Percentiles rank a stretch among this genome's conserved stretches.
Evolutionary conservation across 2,113 vertebrate genomes (phyloP).

Genomic region (Anolis sagrei): DNA sequence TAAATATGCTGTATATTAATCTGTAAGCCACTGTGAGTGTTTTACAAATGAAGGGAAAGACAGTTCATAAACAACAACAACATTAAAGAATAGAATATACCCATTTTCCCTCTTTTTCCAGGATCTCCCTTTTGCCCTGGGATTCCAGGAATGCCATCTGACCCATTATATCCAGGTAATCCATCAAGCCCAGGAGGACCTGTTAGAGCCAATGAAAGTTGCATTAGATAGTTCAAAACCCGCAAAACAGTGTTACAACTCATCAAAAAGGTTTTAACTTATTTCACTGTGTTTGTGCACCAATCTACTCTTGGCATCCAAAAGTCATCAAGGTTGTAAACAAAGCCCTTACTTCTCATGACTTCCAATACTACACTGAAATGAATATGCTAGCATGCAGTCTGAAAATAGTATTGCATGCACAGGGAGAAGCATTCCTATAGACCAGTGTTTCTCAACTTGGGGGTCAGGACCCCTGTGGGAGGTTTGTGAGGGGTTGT

Average conservation of each 20-base stretch:
- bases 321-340: no score
- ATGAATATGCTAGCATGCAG: no score
- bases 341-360: no score
- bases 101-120: constrained; percentile 82
- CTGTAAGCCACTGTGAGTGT: no score
- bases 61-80: background rate
- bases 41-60: no score
- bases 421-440: no score
- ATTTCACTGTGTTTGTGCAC: background rate
- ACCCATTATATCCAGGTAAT: constrained; percentile 87
- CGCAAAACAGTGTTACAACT: background rate
- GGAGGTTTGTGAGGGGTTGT: no score
- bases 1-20: no score
- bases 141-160: constrained; percentile 85
- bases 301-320: background rate
- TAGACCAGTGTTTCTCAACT: no score
- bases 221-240: background rate
- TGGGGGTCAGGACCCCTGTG: no score
- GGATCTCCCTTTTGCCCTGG: constrained; percentile 89
- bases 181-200: constrained; percentile 85
- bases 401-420: no score
- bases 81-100: constrained; percentile 52
- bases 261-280: background rate
- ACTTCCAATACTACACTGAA: no score
- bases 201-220: constrained; percentile 54